A percentile compares a stretch with the other conserved stretches of the same genome.
phyloP scores from a whole-genome alignment of 2,888 invertebrate species.

The Sarcophaga caerulescens region DNA sequence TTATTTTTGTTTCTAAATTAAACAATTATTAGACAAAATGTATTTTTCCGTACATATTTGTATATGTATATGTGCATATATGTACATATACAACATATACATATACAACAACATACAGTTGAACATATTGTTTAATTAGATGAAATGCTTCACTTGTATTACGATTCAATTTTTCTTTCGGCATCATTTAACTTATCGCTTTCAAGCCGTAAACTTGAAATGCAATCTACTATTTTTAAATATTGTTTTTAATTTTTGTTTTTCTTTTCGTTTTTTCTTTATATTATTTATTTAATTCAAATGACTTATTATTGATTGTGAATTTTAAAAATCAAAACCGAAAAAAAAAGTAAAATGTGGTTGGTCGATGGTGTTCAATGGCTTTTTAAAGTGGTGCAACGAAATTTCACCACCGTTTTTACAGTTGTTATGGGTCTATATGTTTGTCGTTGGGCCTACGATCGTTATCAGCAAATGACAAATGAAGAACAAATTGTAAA shows the following conservation, averaged over 20 bases:
- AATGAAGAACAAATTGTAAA: conserved; percentile 22
- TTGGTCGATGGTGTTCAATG: conserved; percentile 52
- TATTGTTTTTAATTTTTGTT: conserved; percentile 22
- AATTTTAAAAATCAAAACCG: conserved; percentile 35
- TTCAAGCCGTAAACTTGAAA: conserved; percentile 58
- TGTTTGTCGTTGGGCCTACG: conserved; percentile 54
- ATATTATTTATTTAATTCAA: conserved; percentile 11
- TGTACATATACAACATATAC: no score
- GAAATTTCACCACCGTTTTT: conserved; percentile 48
- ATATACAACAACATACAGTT: no score
- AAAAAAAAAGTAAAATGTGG: conserved; percentile 45
- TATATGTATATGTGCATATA: not conserved
- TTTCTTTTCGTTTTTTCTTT: conserved; percentile 3
- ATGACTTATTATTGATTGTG: no score
- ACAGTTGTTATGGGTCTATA: conserved; percentile 47
- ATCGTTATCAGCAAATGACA: conserved; percentile 42
- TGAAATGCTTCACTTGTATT: conserved; percentile 45
- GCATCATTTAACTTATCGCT: conserved; percentile 61
- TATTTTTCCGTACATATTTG: not conserved
- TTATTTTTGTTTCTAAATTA: not conserved
- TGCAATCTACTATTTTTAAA: conserved; percentile 31
- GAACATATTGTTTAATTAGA: no score
- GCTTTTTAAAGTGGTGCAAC: conserved; percentile 41
- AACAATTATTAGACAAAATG: conserved; percentile 15
- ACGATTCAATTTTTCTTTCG: conserved; percentile 35